These are phyloP conservation scores for Diarsia brunnea DNA, from an alignment of 2,888 invertebrate species.

Conservation along the genomic window DNA sequence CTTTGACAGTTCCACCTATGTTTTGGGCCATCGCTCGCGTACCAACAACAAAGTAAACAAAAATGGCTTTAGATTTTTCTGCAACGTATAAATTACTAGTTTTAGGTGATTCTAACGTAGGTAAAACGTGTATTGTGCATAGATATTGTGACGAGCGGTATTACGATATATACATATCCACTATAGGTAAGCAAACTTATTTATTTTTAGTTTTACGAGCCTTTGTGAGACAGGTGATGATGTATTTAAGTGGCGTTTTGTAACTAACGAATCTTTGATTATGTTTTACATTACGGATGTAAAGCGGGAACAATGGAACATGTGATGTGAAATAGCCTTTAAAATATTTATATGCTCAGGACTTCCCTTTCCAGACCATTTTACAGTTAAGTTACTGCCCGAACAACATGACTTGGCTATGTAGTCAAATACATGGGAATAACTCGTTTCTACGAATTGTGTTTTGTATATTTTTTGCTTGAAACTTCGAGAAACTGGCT, in stretches of 20 bases:
- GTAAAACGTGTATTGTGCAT: slow-evolving; percentile 97
- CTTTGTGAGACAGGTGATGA: slow-evolving; percentile 84
- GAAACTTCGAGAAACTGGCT: background rate
- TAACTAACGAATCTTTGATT: slow-evolving; percentile 76
- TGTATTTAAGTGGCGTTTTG: slow-evolving; percentile 75
- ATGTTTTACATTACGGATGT: slow-evolving; percentile 76
- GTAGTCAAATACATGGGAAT: slow-evolving; percentile 30
- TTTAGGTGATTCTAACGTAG: slow-evolving; percentile 97
- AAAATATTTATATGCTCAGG: slow-evolving; percentile 65
- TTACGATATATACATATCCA: slow-evolving; percentile 97
- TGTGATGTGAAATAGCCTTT: slow-evolving; percentile 66
- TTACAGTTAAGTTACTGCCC: slow-evolving; percentile 63
- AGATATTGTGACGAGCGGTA: slow-evolving; percentile 97
- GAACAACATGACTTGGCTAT: slow-evolving; percentile 44
- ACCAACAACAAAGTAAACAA: slow-evolving; percentile 86
- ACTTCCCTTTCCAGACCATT: slow-evolving; percentile 61
- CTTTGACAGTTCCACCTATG: slow-evolving; percentile 89
- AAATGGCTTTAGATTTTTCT: slow-evolving; percentile 96
- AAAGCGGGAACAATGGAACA: slow-evolving; percentile 74
- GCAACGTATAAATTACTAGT: slow-evolving; percentile 97
- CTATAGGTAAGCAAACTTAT: slow-evolving; percentile 93
- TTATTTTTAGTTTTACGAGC: slow-evolving; percentile 82
- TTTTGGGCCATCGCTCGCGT: slow-evolving; percentile 85
- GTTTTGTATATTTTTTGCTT: slow-evolving; percentile 35
- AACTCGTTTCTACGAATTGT: slow-evolving; percentile 35